phyloP scores from a whole-genome alignment of 2,888 invertebrate genomes.

The Xanthorhoe designata region DNA sequence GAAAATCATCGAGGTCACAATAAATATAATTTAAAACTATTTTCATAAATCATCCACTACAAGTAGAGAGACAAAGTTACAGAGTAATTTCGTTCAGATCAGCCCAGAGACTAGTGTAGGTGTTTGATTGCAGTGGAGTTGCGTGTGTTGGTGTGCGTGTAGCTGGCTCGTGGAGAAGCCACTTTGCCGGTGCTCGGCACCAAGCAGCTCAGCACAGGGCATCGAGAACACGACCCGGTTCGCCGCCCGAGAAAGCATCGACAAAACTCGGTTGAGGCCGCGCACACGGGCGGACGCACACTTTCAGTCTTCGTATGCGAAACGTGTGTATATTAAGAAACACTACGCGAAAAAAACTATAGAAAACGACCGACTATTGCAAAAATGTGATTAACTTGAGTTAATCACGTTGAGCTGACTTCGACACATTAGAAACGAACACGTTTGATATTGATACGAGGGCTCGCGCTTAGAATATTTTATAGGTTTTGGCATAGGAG shows the following conservation, averaged over 20 bases:
- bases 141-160: conserved; percentile 56
- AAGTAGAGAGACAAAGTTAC: neutral
- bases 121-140: conserved; percentile 51
- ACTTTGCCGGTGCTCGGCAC: conserved; percentile 47
- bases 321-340: conserved; percentile 61
- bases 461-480: conserved; percentile 20
- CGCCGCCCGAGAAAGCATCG: conserved; percentile 84
- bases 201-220: conserved; percentile 68
- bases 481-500: conserved; percentile 15
- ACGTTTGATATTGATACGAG: conserved; percentile 27
- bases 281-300: conserved; percentile 76
- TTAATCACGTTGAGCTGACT: conserved; percentile 21
- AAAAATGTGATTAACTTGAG: conserved; percentile 46
- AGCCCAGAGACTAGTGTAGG: conserved; percentile 72
- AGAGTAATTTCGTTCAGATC: conserved; percentile 22
- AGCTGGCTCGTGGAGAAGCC: conserved; percentile 52
- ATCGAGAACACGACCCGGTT: conserved; percentile 85
- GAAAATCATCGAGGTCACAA: conserved; percentile 24
- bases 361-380: conserved; percentile 52
- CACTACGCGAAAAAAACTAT: conserved; percentile 55
- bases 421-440: conserved; percentile 22
- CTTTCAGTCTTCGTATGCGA: conserved; percentile 74
- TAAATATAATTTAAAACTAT: neutral
- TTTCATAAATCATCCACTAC: neutral
- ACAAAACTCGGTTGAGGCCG: conserved; percentile 85